Evolutionary conservation across 2,797 vertebrate genomes (phyloP).

Genomic region (Scomberomorus guttatus): DNA sequence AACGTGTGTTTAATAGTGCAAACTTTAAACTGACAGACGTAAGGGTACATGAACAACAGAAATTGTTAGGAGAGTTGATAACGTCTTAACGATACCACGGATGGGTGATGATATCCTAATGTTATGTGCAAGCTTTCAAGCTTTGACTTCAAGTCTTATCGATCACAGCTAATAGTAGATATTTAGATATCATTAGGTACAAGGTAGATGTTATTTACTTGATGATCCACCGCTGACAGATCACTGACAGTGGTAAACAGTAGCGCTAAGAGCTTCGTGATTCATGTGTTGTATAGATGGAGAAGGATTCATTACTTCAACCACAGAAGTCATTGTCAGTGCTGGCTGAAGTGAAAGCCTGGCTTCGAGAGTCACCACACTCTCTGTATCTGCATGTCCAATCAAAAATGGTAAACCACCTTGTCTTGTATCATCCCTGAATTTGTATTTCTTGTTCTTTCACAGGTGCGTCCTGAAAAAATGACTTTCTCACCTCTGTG

Average conservation of each 20-base stretch:
- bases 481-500: constrained; percentile 60
- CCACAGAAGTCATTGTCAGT: not conserved
- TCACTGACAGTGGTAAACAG: not conserved
- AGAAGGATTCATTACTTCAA: not conserved
- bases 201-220: not conserved
- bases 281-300: not conserved
- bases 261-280: not conserved
- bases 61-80: constrained; percentile 36
- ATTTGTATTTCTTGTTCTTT: constrained; percentile 30
- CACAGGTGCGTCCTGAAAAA: constrained; percentile 62
- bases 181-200: not conserved
- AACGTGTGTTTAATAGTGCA: not conserved
- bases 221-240: not conserved
- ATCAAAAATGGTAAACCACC: not conserved
- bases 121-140: too few species aligned
- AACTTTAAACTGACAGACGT: not conserved
- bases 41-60: not conserved
- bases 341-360: not conserved
- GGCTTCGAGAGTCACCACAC: too few species aligned
- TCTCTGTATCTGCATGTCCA: not conserved
- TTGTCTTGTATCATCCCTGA: not conserved
- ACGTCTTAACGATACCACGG: not conserved
- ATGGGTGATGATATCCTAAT: not conserved
- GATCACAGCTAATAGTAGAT: not conserved
- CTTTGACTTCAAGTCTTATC: not conserved